Percentiles rank a stretch among this genome's conserved stretches.
Evolutionary conservation across 2,888 invertebrate species (phyloP).

Genomic region (Neoascia interrupta): DNA sequence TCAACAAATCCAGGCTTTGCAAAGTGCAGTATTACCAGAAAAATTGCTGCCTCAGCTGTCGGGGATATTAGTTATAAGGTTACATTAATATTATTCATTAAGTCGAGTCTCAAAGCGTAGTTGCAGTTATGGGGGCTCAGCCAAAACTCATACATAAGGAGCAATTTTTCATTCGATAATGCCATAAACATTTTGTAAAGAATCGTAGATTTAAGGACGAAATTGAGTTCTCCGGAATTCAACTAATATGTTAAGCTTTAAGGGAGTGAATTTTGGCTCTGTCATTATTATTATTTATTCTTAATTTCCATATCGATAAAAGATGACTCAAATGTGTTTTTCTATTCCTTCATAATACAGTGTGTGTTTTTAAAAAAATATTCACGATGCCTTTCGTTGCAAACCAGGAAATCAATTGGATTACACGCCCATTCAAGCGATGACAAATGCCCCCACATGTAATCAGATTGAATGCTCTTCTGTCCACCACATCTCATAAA

Average conservation of each 20-base stretch:
- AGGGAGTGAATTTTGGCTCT: constrained; percentile 18
- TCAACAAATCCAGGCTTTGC: constrained; percentile 91
- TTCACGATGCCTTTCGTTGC: not conserved
- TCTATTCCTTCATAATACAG: too few species aligned
- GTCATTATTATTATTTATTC: constrained; percentile 51
- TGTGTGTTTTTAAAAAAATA: too few species aligned
- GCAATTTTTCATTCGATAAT: constrained; percentile 12
- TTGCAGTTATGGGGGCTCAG: too few species aligned
- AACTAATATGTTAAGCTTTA: constrained; percentile 16
- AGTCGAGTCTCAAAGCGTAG: too few species aligned
- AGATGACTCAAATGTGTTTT: too few species aligned
- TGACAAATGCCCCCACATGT: constrained; percentile 58
- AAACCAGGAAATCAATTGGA: constrained; percentile 16
- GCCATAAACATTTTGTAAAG: constrained; percentile 24
- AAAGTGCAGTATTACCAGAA: constrained; percentile 90
- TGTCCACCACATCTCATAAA: constrained; percentile 28
- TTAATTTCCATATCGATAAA: too few species aligned
- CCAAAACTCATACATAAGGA: not conserved
- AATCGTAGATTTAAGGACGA: constrained; percentile 17
- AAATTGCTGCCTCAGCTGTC: constrained; percentile 88
- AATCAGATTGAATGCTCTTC: constrained; percentile 34
- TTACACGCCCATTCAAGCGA: constrained; percentile 1
- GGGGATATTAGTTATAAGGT: constrained; percentile 55
- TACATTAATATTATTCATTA: too few species aligned
- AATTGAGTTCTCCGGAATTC: not conserved